A percentile compares a stretch with the other conserved stretches of the same genome.
Conservation (phyloP, 2,797 vertebrate genomes). For the Gorsachius magnificus region DNA sequence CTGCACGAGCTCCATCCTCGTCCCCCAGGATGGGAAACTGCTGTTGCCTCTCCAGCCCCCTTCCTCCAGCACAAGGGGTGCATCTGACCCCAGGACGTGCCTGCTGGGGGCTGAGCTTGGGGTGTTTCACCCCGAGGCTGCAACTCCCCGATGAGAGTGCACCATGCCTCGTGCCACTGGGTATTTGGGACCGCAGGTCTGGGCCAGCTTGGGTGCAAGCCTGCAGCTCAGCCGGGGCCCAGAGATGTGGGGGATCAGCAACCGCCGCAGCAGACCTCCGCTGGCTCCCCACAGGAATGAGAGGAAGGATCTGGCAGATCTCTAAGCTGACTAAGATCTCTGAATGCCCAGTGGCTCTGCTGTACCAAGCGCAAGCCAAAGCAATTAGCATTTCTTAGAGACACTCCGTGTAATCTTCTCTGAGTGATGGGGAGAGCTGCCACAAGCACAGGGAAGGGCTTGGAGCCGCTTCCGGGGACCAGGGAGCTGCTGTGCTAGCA, state of each 20-base stretch:
- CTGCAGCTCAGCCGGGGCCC: not conserved
- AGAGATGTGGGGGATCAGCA: not conserved
- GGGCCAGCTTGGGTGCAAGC: not conserved
- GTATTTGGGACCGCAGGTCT: not conserved
- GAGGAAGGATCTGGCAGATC: conserved; percentile 17
- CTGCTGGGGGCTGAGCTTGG: not conserved
- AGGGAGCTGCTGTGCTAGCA: not conserved
- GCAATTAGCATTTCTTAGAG: conserved; percentile 56
- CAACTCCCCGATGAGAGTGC: rapidly evolving
- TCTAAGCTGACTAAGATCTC: conserved; percentile 31
- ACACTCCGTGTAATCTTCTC: conserved; percentile 16
- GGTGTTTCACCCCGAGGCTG: not conserved
- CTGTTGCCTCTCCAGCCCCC: not conserved
- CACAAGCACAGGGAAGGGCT: conserved; percentile 6
- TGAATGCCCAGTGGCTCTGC: conserved; percentile 33
- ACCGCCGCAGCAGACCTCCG: rapidly evolving
- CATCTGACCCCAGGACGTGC: rapidly evolving
- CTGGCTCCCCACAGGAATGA: not conserved
- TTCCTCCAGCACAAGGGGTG: not conserved
- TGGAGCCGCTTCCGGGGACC: not conserved
- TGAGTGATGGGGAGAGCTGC: conserved; percentile 8
- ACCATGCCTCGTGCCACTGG: rapidly evolving
- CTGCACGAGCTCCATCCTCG: rapidly evolving
- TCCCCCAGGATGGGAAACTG: not conserved
- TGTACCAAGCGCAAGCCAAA: conserved; percentile 30